Conservation (phyloP, 2,888 invertebrate genomes). For the Neelides folsomi region DNA sequence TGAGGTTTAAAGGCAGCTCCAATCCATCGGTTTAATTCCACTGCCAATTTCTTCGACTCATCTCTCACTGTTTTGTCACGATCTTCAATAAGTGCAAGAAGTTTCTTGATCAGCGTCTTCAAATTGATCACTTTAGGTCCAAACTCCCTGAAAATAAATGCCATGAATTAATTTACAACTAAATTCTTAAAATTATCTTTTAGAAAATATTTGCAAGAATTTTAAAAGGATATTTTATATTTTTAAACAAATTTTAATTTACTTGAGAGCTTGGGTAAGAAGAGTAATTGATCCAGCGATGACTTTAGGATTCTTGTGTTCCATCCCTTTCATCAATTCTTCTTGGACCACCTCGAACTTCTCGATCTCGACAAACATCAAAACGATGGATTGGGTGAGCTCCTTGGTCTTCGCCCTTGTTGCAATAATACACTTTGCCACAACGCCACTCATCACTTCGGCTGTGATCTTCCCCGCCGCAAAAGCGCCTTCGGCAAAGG, state of each 20-base stretch:
- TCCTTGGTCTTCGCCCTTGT: slow-evolving; percentile 84
- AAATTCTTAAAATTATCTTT: background rate
- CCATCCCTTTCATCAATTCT: slow-evolving; percentile 82
- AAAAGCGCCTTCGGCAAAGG: slow-evolving; percentile 80
- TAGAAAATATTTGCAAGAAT: no score
- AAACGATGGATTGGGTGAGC: slow-evolving; percentile 68
- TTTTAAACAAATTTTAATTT: slow-evolving; percentile 16
- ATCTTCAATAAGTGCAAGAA: slow-evolving; percentile 70
- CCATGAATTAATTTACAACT: no score
- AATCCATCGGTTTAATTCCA: slow-evolving; percentile 88
- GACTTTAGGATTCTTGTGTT: slow-evolving; percentile 92
- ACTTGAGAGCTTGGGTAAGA: slow-evolving; percentile 57
- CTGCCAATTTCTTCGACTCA: slow-evolving; percentile 76
- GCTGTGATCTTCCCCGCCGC: slow-evolving; percentile 68
- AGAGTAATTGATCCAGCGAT: slow-evolving; percentile 69
- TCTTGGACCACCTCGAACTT: slow-evolving; percentile 80
- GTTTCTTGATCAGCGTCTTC: slow-evolving; percentile 77
- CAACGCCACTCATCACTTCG: slow-evolving; percentile 77
- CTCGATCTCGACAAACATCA: slow-evolving; percentile 93
- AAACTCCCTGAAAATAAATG: slow-evolving; percentile 56
- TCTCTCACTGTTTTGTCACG: slow-evolving; percentile 83
- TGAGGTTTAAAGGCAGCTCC: slow-evolving; percentile 71
- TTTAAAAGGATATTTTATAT: background rate
- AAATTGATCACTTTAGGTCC: slow-evolving; percentile 80
- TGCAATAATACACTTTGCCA: slow-evolving; percentile 83